Evolutionary conservation across 2,888 invertebrate species (phyloP).

Genomic region (Archips xylosteana): DNA sequence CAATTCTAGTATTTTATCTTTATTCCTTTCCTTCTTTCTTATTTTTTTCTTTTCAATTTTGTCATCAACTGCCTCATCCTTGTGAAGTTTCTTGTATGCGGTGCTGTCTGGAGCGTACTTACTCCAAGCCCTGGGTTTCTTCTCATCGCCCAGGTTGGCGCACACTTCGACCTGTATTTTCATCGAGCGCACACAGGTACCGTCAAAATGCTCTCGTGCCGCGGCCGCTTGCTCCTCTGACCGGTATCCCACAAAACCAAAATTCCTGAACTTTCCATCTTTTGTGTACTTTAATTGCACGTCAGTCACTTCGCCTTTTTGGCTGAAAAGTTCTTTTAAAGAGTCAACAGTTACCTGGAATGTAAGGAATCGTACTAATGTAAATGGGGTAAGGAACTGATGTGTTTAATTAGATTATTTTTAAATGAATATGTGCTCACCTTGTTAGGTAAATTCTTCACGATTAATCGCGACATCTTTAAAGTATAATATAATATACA

Average conservation of each 20-base stretch:
- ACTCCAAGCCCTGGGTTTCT: slow-evolving; percentile 96
- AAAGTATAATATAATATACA: background rate
- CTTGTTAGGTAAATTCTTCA: slow-evolving; percentile 95
- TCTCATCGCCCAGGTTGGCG: slow-evolving; percentile 87
- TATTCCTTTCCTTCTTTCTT: slow-evolving; percentile 71
- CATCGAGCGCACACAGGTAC: slow-evolving; percentile 93
- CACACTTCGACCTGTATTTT: slow-evolving; percentile 92
- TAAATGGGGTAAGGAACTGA: background rate
- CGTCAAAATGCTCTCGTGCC: slow-evolving; percentile 93
- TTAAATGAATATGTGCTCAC: slow-evolving; percentile 81
- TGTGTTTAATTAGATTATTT: background rate
- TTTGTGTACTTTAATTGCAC: slow-evolving; percentile 96
- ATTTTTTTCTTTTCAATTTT: slow-evolving; percentile 63
- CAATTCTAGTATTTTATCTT: slow-evolving; percentile 87
- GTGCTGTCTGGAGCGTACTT: slow-evolving; percentile 94
- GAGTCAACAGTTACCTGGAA: slow-evolving; percentile 91
- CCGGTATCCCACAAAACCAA: slow-evolving; percentile 97
- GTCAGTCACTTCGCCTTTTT: slow-evolving; percentile 96
- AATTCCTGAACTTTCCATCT: slow-evolving; percentile 96
- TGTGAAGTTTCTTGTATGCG: slow-evolving; percentile 84
- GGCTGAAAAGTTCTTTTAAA: slow-evolving; percentile 90
- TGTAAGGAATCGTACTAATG: slow-evolving; percentile 48
- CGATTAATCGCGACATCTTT: slow-evolving; percentile 93
- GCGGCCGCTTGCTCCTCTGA: slow-evolving; percentile 91
- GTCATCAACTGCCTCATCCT: slow-evolving; percentile 68